Evolutionary conservation across 2,888 invertebrate species (phyloP).

Genomic region (Reticulitermes lucifugus): DNA sequence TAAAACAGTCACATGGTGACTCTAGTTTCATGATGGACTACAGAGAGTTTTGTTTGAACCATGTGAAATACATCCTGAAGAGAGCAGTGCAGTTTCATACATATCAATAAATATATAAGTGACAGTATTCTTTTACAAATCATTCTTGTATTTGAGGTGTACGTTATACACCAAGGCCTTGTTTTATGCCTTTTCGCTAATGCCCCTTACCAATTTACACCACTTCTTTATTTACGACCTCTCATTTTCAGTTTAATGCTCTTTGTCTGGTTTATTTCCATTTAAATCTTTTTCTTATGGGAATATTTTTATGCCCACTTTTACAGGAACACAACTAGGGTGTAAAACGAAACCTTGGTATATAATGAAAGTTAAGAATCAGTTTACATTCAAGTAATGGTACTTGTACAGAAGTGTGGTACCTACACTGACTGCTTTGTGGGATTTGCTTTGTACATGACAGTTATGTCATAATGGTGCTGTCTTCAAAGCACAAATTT

Average conservation of each 20-base stretch:
- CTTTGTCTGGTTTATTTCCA: too few relatives aligned
- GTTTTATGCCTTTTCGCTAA: too few relatives aligned
- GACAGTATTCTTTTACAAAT: slow-evolving; percentile 1
- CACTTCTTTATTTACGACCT: too few relatives aligned
- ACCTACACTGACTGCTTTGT: not conserved
- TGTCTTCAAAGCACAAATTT: not conserved
- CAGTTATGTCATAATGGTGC: not conserved
- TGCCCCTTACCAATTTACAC: too few relatives aligned
- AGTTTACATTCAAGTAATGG: not conserved
- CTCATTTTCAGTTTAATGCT: too few relatives aligned
- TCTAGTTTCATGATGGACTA: too few relatives aligned
- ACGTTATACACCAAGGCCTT: not conserved
- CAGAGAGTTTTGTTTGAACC: too few relatives aligned
- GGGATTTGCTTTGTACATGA: not conserved
- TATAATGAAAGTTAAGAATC: not conserved
- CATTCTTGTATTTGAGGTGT: not conserved
- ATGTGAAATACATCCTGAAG: not conserved
- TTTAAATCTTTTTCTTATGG: too few relatives aligned
- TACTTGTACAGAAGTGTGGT: not conserved
- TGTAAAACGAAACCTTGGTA: too few relatives aligned
- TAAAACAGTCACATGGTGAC: too few relatives aligned
- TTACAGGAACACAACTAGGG: too few relatives aligned
- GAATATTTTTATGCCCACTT: too few relatives aligned
- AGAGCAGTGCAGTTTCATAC: not conserved
- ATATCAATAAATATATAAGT: not conserved